Percentiles rank a stretch among this genome's conserved stretches.
phyloP scores from a whole-genome alignment of 1,140 invertebrate genomes.

The Notospermus geniculatus region DNA sequence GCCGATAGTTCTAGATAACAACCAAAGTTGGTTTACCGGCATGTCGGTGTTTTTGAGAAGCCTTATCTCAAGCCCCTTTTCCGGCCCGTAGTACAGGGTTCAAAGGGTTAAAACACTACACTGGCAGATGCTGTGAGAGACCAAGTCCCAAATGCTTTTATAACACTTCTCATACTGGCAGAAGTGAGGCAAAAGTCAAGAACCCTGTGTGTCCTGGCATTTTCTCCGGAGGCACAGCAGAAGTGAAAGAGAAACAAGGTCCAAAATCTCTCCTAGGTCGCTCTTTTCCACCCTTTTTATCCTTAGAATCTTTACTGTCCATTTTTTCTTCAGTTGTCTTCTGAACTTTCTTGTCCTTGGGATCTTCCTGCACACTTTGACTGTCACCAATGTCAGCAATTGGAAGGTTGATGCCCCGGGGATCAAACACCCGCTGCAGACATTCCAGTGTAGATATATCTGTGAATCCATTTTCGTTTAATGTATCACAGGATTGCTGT shows the following conservation, averaged over 20 bases:
- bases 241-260: conserved; percentile 59
- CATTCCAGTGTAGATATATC: conserved; percentile 86
- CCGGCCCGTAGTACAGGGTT: too few species aligned
- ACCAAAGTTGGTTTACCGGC: too few species aligned
- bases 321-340: not conserved
- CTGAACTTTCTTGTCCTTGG: not conserved
- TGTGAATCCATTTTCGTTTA: conserved; percentile 72
- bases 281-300: conserved; percentile 21
- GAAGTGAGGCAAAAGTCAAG: conserved; percentile 80
- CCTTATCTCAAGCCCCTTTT: too few species aligned
- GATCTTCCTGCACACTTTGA: too few species aligned
- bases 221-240: conserved; percentile 66
- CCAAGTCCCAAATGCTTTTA: too few species aligned
- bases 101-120: too few species aligned
- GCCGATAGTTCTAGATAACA: too few species aligned
- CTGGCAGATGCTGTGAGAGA: too few species aligned
- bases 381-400: conserved; percentile 49
- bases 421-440: conserved; percentile 76
- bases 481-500: conserved; percentile 74
- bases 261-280: not conserved
- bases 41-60: too few species aligned
- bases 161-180: conserved; percentile 15
- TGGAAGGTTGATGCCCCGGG: conserved; percentile 70
- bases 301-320: not conserved
- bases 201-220: conserved; percentile 91